phyloP scores from a whole-genome alignment of 2,113 vertebrate species.

The Oncorhynchus tshawytscha region DNA sequence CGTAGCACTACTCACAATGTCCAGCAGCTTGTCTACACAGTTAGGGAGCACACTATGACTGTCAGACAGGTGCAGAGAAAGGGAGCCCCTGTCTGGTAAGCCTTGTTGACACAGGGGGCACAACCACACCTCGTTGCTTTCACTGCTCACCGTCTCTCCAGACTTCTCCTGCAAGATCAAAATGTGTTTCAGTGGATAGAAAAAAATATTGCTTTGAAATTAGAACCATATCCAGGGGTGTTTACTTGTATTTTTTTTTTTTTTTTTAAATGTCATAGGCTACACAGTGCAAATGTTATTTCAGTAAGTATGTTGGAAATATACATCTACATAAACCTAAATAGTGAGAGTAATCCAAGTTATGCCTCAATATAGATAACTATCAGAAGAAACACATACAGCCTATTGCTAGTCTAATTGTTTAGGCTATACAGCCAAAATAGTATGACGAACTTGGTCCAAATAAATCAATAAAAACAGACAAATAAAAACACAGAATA shows the following conservation, averaged over 20 bases:
- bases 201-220: neutral
- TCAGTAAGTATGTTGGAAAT: too few relatives aligned
- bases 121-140: constrained; percentile 70
- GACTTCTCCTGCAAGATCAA: constrained; percentile 70
- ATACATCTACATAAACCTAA: too few relatives aligned
- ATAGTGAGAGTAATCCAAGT: too few relatives aligned
- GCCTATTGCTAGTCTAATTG: too few relatives aligned
- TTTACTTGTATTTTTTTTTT: neutral
- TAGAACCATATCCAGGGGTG: neutral
- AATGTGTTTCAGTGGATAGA: neutral
- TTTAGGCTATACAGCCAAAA: too few relatives aligned
- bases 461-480: too few relatives aligned
- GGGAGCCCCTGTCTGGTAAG: constrained; percentile 64
- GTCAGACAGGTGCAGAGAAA: constrained; percentile 72
- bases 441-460: too few relatives aligned
- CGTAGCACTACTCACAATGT: constrained; percentile 68
- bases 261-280: too few relatives aligned
- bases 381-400: too few relatives aligned
- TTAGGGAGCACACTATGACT: constrained; percentile 77
- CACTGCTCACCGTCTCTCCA: constrained; percentile 69
- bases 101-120: constrained; percentile 77
- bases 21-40: constrained; percentile 74
- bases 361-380: too few relatives aligned
- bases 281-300: too few relatives aligned
- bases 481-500: neutral